Percentiles rank a stretch among this genome's conserved stretches.
Conservation (phyloP, 2,113 vertebrate species). For the Triplophysa tibetana region DNA sequence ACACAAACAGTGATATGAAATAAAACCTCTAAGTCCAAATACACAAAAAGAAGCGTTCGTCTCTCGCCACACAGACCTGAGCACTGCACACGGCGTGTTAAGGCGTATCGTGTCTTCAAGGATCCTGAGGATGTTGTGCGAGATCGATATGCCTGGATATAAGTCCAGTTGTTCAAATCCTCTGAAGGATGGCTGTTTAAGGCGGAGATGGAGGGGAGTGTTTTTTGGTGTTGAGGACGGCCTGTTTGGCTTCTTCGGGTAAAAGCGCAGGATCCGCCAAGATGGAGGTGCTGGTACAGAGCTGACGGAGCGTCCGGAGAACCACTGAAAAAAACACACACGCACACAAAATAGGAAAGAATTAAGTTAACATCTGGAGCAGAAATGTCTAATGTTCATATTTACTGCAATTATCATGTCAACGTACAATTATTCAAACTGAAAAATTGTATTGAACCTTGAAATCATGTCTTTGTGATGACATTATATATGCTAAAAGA, state of each 20-base stretch:
- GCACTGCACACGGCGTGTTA: neutral
- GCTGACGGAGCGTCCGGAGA: slow-evolving; percentile 83
- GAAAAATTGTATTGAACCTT: too few species aligned
- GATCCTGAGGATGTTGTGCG: neutral
- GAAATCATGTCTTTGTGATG: too few species aligned
- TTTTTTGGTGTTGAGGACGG: slow-evolving; percentile 64
- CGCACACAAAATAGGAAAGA: too few species aligned
- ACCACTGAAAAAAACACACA: slow-evolving; percentile 76
- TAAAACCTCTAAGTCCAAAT: too few species aligned
- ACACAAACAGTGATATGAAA: too few species aligned
- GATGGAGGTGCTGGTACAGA: slow-evolving; percentile 88
- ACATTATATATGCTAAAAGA: too few species aligned
- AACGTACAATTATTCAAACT: too few species aligned
- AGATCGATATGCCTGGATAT: neutral
- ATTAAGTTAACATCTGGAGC: neutral
- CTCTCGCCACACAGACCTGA: neutral
- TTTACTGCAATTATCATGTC: too few species aligned
- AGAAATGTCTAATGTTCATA: too few species aligned
- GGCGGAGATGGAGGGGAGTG: slow-evolving; percentile 5
- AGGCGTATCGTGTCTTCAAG: neutral
- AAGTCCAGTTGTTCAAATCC: neutral
- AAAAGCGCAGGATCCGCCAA: slow-evolving; percentile 83
- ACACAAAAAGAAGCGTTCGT: too few species aligned
- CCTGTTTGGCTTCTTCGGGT: slow-evolving; percentile 84
- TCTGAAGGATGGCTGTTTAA: neutral